phyloP scores from a whole-genome alignment of 2,113 vertebrate genomes.

The Maccullochella peelii region DNA sequence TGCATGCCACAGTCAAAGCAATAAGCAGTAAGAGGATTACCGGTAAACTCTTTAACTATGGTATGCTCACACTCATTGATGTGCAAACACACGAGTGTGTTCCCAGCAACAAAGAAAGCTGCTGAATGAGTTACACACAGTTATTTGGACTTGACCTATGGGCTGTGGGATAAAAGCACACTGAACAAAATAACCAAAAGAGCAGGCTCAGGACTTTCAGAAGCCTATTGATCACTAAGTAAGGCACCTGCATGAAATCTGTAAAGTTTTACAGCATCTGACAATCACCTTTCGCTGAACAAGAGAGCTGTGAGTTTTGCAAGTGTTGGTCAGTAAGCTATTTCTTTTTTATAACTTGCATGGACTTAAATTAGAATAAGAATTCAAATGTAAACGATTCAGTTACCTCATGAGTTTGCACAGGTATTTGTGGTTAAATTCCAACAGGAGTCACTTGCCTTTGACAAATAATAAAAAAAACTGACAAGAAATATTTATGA shows the following conservation, averaged over 20 bases:
- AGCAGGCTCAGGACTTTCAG: slow-evolving; percentile 23
- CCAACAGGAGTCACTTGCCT: background rate
- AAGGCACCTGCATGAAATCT: background rate
- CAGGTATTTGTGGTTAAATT: slow-evolving; percentile 22
- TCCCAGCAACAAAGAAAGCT: slow-evolving; percentile 21
- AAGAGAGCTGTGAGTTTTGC: slow-evolving; percentile 2
- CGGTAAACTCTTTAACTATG: slow-evolving; percentile 36
- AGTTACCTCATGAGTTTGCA: background rate
- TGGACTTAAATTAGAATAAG: background rate
- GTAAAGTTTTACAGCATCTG: background rate
- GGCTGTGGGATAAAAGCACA: slow-evolving; percentile 34
- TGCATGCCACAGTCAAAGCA: slow-evolving; percentile 27
- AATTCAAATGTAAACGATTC: background rate
- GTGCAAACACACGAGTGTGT: slow-evolving; percentile 5
- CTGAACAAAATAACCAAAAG: slow-evolving; percentile 31
- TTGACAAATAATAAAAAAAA: slow-evolving; percentile 7
- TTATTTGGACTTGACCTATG: slow-evolving; percentile 26
- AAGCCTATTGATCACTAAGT: background rate
- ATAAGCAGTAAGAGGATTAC: slow-evolving; percentile 19
- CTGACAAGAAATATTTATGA: background rate
- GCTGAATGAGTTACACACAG: slow-evolving; percentile 30
- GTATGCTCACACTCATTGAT: slow-evolving; percentile 25
- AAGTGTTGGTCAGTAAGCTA: slow-evolving; percentile 9
- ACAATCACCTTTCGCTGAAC: background rate
- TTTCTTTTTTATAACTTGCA: background rate